Evolutionary conservation across 2,888 invertebrate genomes (phyloP), one percentile per base, ranked within the genome.

Genomic region (Pseudococcus jackbeardsleyi): DNA sequence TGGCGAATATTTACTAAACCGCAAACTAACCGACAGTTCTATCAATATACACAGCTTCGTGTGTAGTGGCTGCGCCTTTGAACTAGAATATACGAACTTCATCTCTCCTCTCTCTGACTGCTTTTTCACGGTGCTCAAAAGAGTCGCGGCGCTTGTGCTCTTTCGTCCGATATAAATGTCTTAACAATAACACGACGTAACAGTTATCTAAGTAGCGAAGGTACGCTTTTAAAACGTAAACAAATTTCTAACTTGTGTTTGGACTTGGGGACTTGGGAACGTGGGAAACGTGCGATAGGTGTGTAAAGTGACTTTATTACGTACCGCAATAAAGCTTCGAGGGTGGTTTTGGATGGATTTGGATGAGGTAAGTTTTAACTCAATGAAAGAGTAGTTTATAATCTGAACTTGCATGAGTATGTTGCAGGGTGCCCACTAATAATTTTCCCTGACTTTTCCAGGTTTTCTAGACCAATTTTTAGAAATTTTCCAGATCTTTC

Each of bases 1-100:
- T 82, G 79, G 79, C 72, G 72, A 82, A 82, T 82, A 82, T 82
- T 82, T 82, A 82, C 79, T 46, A 82, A 82, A 82, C 79, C 79
- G 79, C 79, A 82, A 82, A 82, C 79, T 46, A 82, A 82, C 79
- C 79, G 79, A 82, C 46, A 46, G 46, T 82, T 82, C 79, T 82
- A 82, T 82, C 79, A 82, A 82, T 82, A 82, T 72, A 72, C 64
- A 64, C 22, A 64, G 46, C 79, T 46, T 82, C 46, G 79, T 82
- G 46, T 82, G 46, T 82, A 46, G 46, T 46, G 42, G 19, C 46
- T 42, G 33, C 46, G 79, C 72, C 72, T 72, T 46, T 46, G 46
- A 82, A 82, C 19, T 46, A 7, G 46, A 82, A 82, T 82, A 33
- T 33, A 26, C 68, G 0, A 72, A 9, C 64, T 64, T 1, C 7